Conservation (phyloP, 2,113 vertebrate genomes). For the Setophaga coronata region DNA sequence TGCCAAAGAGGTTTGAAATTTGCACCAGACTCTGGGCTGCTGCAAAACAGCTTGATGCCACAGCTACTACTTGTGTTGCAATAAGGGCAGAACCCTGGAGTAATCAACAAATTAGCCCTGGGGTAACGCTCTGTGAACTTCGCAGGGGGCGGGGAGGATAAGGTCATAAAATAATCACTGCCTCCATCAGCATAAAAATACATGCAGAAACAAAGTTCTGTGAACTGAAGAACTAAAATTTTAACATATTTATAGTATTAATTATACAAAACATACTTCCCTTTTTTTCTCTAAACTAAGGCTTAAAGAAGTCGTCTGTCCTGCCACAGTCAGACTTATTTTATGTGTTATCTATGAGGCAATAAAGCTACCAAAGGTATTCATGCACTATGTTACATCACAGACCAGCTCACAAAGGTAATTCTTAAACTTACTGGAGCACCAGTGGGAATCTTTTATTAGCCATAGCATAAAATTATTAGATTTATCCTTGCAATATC, state of each 20-base stretch:
- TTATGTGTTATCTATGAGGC: not conserved
- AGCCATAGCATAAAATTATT: not conserved
- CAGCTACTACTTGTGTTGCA: not conserved
- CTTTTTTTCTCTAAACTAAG: not conserved
- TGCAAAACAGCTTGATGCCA: not conserved
- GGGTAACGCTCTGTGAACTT: not conserved
- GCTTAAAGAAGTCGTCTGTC: not conserved
- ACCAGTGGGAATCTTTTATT: not conserved
- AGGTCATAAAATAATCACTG: not conserved
- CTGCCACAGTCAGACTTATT: not conserved
- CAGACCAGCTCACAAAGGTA: not conserved
- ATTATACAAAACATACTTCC: not conserved
- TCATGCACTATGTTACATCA: fast-evolving
- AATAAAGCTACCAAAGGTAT: not conserved
- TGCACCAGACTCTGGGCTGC: not conserved
- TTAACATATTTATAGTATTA: not conserved
- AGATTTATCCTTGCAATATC: not conserved
- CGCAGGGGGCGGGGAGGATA: fast-evolving
- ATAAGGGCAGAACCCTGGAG: not conserved
- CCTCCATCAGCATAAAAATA: not conserved
- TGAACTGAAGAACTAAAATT: not conserved
- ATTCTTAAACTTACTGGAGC: not conserved
- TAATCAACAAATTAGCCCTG: not conserved
- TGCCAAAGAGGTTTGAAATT: not conserved
- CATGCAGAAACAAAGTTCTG: not conserved